Evolutionary conservation across 2,888 invertebrate genomes (phyloP).

Genomic region (Pyralis farinalis): DNA sequence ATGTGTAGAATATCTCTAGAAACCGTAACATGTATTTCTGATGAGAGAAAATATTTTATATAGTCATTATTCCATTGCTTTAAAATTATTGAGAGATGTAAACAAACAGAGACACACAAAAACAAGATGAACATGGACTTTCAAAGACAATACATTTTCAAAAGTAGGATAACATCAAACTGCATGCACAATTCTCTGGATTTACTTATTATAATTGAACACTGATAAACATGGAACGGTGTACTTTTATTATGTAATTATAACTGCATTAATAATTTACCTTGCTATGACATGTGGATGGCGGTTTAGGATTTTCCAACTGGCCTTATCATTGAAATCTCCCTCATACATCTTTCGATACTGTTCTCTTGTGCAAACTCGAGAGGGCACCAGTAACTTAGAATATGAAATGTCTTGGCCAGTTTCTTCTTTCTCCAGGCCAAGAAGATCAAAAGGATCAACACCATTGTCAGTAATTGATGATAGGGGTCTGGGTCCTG

Average conservation of each 20-base stretch:
- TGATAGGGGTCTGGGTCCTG: slow-evolving; percentile 91
- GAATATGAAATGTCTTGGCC: slow-evolving; percentile 96
- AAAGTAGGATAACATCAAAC: slow-evolving; percentile 19
- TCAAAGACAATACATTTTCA: slow-evolving; percentile 7
- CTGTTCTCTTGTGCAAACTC: slow-evolving; percentile 63
- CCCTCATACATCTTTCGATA: slow-evolving; percentile 72
- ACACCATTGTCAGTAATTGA: slow-evolving; percentile 90
- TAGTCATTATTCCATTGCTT: no score
- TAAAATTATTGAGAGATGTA: neutral
- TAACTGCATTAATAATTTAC: slow-evolving; percentile 45
- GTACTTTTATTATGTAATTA: neutral
- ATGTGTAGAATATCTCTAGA: no score
- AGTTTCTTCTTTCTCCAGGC: slow-evolving; percentile 89
- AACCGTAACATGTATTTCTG: no score
- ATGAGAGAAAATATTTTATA: no score
- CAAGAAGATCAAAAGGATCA: slow-evolving; percentile 93
- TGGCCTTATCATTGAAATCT: slow-evolving; percentile 64
- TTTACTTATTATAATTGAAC: neutral
- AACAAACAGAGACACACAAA: neutral
- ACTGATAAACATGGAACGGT: neutral
- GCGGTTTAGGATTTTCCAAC: slow-evolving; percentile 62
- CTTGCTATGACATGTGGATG: slow-evolving; percentile 82
- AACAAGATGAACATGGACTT: neutral
- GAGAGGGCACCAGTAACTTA: slow-evolving; percentile 89
- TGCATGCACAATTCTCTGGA: slow-evolving; percentile 25